Conservation (phyloP, 2,888 invertebrate genomes). For the Pristionchus arcanus region DNA sequence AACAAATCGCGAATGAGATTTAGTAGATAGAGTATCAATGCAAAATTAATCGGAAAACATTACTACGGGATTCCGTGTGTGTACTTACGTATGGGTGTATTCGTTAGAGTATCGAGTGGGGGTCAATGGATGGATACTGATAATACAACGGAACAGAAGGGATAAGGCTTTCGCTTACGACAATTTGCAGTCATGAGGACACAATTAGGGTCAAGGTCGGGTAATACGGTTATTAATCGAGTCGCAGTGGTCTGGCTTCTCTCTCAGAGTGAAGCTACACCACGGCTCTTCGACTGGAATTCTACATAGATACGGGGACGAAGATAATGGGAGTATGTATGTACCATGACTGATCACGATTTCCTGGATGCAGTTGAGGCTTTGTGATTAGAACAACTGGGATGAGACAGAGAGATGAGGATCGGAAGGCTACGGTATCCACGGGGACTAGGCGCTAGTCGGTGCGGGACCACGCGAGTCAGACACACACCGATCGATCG, state of each 20-base stretch:
- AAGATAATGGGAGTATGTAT: background rate
- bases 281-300: background rate
- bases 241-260: background rate
- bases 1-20: slow-evolving; percentile 24
- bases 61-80: background rate
- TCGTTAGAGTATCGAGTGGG: background rate
- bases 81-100: background rate
- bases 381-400: background rate
- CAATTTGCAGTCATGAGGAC: slow-evolving; percentile 17
- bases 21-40: slow-evolving; percentile 20
- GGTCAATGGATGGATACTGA: background rate
- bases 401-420: background rate
- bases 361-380: slow-evolving; percentile 32
- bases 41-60: background rate
- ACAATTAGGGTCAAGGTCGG: background rate
- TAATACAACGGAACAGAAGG: background rate
- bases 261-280: background rate
- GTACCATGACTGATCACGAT: slow-evolving; percentile 24
- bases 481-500: background rate
- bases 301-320: background rate
- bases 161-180: background rate
- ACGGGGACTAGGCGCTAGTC: background rate
- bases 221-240: slow-evolving; percentile 10
- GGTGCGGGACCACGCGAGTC: background rate
- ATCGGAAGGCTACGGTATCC: background rate